Base-by-base conservation (phyloP, 2,888 invertebrate genomes). In the Epinotia nisella region DNA sequence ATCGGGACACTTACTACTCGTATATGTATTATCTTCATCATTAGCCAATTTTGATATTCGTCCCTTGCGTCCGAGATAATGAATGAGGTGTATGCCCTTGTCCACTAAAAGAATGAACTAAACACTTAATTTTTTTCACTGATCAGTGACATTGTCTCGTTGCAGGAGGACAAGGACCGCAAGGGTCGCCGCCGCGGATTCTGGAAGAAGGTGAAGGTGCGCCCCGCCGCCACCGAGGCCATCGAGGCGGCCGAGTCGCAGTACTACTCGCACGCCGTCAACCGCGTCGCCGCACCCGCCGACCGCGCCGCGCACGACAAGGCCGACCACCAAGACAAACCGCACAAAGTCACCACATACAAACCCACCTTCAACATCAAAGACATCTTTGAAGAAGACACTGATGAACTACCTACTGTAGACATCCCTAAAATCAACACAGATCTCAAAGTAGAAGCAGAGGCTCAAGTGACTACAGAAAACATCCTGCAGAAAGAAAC, bases 171-270 rank as follows among this genome's bases (percentile, higher is more conserved):
- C 75, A 79, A 79, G 59, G 83, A 81, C 35, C 80, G 82, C 71
- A 89, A 87, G 76, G 81, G 82, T 66, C 89, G 94, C 73, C 94
- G 96, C 74, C 95, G 96, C 76, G 96, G 97, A 67, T 95, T 96
- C 80, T 97, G 97, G 95, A 96, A 96, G 80, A 95, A 96, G 77
- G 95, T 96, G 0, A 95, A 96, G 76, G 95, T 95, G 35, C 94
- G 94, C 60, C 94, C 95, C 4, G 88, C 87, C 11, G 82, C 84
- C 58, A 83, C 89, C 4, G 97, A 97, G 85, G 94, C 95, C 29
- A 95, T 97, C 66, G 97, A 97, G 82, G 95, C 95, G 0, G 97
- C 97, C 0, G 97, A 97, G 85, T 97, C 97, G 0, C 97, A 97
- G 86, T 92, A 92, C 81, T 94, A 93, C 79, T 76, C 86, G 3